Evolutionary conservation across 30 jellyfish, hydroid and myxozoan genomes (phyloP), one percentile per base, ranked within the genome.

Genomic region (Morbakka virulenta): DNA sequence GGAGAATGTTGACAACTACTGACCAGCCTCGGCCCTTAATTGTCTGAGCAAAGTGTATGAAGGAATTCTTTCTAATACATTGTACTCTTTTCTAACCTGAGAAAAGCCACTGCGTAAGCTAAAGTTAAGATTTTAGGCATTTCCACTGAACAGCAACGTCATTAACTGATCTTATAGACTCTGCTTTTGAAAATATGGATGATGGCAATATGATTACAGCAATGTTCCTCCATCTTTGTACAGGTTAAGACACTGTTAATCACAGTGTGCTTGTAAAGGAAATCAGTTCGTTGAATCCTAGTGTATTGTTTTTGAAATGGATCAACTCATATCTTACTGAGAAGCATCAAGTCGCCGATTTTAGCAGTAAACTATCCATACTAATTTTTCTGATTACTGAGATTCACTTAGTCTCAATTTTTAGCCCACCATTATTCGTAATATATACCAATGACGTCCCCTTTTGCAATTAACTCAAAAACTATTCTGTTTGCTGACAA

Each of bases 401-500:
- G 17, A 17, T 41, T 41, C 17, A 9, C 57, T 17, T 6, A 41
- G 57, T 9, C 17, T 41, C 57, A 41, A 41, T 41, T 41, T 41
- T 41, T 17, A 17, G 57, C 57, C 57, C 17, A 41, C 17, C 17
- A 41, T 41, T 41, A 41, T 41, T 41, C 57, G 9, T 17, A 17
- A 41, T 41, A 41, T 41, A 41, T 41, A 41, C 17, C 17, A 9
- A 6, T 41, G 57, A 41, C 9, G n/a, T n/a, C n/a, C n/a, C n/a
- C n/a, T n/a, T n/a, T n/a, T n/a, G n/a, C n/a, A n/a, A n/a, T 74
- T 30, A 25, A 22, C 9, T 3, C 67, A 52, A 21, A 28, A 53
- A 28, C 82, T 23, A 53, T 57, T 2, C 29, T 51, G 68, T 52
- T 52, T 57, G 68, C 83, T 20, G 83, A 74, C 28, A 66, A 29